Percentiles rank a stretch among this genome's conserved stretches.
Conservation (phyloP, 2,797 vertebrate genomes). For the Schizopygopsis pylzovi region DNA sequence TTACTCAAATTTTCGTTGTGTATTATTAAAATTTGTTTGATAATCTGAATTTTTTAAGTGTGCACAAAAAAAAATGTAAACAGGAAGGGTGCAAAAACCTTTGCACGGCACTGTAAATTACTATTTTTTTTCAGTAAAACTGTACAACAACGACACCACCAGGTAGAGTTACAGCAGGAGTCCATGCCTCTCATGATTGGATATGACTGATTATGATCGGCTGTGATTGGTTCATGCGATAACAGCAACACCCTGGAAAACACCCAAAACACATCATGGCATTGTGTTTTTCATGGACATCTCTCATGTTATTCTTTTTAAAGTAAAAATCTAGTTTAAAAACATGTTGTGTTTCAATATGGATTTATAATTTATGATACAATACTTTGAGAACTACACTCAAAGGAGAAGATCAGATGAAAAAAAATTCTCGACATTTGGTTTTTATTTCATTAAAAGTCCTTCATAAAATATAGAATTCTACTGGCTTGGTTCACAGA, state of each 20-base stretch:
- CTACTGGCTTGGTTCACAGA: not conserved
- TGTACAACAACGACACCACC: too few relatives aligned
- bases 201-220: not conserved
- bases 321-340: not conserved
- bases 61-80: too few relatives aligned
- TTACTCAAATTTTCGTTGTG: too few relatives aligned
- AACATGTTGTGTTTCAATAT: not conserved
- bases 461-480: conserved; percentile 4
- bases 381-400: too few relatives aligned
- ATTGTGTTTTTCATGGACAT: not conserved
- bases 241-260: not conserved
- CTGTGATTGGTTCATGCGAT: not conserved
- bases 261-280: not conserved
- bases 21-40: too few relatives aligned
- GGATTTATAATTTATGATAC: too few relatives aligned
- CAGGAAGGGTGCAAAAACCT: too few relatives aligned
- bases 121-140: too few relatives aligned
- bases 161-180: too few relatives aligned
- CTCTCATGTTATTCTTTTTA: not conserved
- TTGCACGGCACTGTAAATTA: too few relatives aligned
- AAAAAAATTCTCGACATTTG: not conserved
- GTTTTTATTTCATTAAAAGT: conserved; percentile 13
- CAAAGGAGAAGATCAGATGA: not conserved
- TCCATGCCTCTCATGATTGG: not conserved
- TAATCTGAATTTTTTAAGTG: too few relatives aligned